phyloP scores from a whole-genome alignment of 2,888 invertebrate genomes.

The Bimastos eiseni region DNA sequence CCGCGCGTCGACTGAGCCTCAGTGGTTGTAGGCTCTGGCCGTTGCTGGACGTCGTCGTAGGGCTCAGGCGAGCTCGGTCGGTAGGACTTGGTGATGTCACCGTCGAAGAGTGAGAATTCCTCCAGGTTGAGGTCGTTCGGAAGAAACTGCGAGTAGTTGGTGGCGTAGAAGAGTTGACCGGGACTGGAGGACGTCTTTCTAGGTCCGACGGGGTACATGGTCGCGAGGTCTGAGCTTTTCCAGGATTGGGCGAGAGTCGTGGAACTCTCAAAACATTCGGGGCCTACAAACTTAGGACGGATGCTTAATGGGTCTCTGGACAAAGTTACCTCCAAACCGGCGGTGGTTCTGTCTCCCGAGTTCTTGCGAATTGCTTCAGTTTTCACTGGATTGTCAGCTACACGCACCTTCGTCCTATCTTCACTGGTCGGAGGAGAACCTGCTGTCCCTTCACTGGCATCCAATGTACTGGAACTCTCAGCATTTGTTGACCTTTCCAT shows the following conservation, averaged over 20 bases:
- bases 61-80: conserved; percentile 22
- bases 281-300: neutral
- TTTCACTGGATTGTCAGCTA: neutral
- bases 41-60: neutral
- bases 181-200: neutral
- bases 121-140: conserved; percentile 18
- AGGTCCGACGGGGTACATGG: neutral
- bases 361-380: neutral
- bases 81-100: neutral
- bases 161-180: neutral
- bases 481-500: neutral
- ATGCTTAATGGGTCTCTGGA: neutral
- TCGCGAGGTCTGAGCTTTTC: neutral
- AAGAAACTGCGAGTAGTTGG: conserved; percentile 22
- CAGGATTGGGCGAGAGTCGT: neutral
- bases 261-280: neutral
- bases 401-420: neutral
- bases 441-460: neutral
- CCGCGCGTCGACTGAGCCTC: neutral
- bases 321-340: neutral
- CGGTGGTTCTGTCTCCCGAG: neutral
- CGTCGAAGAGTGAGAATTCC: neutral
- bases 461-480: neutral
- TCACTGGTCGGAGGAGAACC: neutral
- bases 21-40: neutral